These are phyloP conservation scores for Neelides folsomi DNA, from an alignment of 2,888 invertebrate genomes.

Conservation along the genomic window DNA sequence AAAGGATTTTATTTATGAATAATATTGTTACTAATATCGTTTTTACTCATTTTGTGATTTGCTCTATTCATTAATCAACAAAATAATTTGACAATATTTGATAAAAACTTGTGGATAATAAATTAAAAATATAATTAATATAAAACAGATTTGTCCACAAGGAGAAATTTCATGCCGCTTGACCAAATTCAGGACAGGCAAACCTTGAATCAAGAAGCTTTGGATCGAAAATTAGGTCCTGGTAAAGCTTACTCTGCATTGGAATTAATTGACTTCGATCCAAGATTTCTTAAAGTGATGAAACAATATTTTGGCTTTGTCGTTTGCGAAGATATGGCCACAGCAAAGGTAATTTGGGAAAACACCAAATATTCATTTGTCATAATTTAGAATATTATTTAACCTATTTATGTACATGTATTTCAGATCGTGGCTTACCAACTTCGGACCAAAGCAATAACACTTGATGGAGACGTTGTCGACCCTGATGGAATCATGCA, in stretches of 20 bases:
- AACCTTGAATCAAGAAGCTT: conserved; percentile 9
- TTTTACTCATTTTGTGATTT: no score
- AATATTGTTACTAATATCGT: no score
- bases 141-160: conserved; percentile 5
- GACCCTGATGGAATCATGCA: conserved; percentile 81
- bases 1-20: no score
- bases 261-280: conserved; percentile 58
- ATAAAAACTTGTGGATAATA: no score
- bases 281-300: conserved; percentile 59
- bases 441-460: conserved; percentile 45
- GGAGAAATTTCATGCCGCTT: conserved; percentile 18
- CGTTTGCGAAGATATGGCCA: conserved; percentile 65
- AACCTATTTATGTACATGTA: conserved; percentile 51
- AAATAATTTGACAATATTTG: no score
- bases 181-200: conserved; percentile 7
- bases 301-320: conserved; percentile 79
- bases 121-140: no score
- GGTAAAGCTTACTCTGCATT: conserved; percentile 71
- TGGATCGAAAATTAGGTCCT: conserved; percentile 50
- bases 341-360: conserved; percentile 49
- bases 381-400: conserved; percentile 44
- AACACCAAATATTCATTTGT: neutral
- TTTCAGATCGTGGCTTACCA: conserved; percentile 6
- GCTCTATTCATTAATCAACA: no score
- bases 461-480: conserved; percentile 79